These are phyloP conservation scores for Condylostylus longicornis DNA, from an alignment of 1,140 invertebrate species.

Conservation along the genomic window DNA sequence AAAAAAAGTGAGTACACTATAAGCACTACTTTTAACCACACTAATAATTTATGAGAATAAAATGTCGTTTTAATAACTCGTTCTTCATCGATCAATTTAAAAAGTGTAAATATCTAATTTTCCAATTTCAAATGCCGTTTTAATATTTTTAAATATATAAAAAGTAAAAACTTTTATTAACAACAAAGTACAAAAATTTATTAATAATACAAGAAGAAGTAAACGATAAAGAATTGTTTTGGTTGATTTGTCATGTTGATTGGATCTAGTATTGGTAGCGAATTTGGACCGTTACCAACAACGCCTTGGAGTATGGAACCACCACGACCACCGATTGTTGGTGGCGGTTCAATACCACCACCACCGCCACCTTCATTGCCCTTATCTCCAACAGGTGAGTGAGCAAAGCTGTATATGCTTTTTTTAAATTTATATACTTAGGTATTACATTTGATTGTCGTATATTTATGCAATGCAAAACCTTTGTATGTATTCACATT, in stretches of 20 bases:
- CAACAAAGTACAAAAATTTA: neutral
- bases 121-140: no score
- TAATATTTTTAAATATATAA: neutral
- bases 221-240: neutral
- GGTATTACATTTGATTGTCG: no score
- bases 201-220: neutral
- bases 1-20: no score
- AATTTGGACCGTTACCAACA: conserved; percentile 7
- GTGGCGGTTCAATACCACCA: conserved; percentile 2
- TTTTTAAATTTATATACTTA: no score
- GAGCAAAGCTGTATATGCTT: no score
- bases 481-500: no score
- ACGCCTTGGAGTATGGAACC: conserved; percentile 9
- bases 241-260: conserved; percentile 7
- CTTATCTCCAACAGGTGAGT: conserved; percentile 8
- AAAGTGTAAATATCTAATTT: no score
- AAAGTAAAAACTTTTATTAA: neutral
- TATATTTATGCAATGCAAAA: no score
- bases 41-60: no score
- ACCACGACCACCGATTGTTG: conserved; percentile 2
- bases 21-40: no score
- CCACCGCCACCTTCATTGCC: conserved; percentile 1
- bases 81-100: no score
- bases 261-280: conserved; percentile 8
- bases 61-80: no score